Evolutionary conservation across 2,888 invertebrate species (phyloP), one percentile per base, ranked within the genome.

Genomic region (Amphipoea oculea): DNA sequence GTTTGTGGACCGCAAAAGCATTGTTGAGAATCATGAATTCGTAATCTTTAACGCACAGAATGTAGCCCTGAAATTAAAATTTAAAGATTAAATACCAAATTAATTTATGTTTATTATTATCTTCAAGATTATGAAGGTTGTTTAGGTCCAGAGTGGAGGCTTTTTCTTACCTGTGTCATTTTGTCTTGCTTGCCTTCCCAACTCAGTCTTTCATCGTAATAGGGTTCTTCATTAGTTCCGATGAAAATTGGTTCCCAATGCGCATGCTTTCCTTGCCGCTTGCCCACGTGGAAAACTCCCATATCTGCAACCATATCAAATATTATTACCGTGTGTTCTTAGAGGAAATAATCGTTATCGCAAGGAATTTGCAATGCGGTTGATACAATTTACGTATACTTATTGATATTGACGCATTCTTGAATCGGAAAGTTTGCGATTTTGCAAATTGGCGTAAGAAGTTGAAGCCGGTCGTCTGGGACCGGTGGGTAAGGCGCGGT

Each of bases 121-220:
- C 5, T 45, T 54, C 17, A 63, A 70, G 5, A 14, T 62, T 29
- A 45, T 45, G n/a, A 29, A 20, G 23, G 5, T 23, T 51, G n/a
- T 45, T 60, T 9, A 17, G n/a, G n/a, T 11, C 6, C 9, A 5
- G 3, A 17, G 7, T 54, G 5, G 36, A 20, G n/a, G 2, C 3
- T 7, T 66, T 42, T 66, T 36, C 11, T 69, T 94, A 99, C 99
- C 98, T 99, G 99, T 82, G 99, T 98, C 99, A 99, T 99, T 97
- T 99, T 99, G 95, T 99, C 99, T 95, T 98, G 98, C 95, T 99
- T 99, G 67, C 99, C 99, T 93, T 99, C 99, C 99, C 99, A 99
- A 93, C 98, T 99, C 83, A 99, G 97, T 91, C 99, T 97, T 94
- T 99, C 99, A 89, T 99, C 99, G 93, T 99, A 99, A 86, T 98